Evolutionary conservation across 1,140 invertebrate genomes (phyloP), one percentile per base, ranked within the genome.

Genomic region (Euschistus heros): DNA sequence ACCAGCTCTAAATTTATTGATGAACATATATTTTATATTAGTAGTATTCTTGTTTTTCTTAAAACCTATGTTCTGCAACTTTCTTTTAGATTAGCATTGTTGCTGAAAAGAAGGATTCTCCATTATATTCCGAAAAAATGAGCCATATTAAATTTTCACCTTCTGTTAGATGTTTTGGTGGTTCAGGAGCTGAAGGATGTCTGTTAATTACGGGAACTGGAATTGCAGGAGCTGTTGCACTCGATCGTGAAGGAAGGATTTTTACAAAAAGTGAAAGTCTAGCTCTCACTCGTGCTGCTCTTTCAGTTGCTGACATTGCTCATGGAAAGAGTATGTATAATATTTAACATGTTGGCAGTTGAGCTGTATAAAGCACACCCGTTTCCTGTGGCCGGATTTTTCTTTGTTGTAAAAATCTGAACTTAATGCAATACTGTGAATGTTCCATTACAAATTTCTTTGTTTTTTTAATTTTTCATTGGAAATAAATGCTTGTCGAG

Each of bases 111-210:
- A 91, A 92, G 71, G 90, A 94, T 68, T 84, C 80, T 68, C 75
- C 82, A 4, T 81, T 85, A 13, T 94, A 94, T 73, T 83, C 80
- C 62, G 94, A 96, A 47, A 94, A 93, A 74, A 93, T 94, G 72
- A 84, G 83, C 70, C 79, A 89, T 72, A 73, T 86, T 15, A 80
- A 85, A 63, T 87, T 89, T 72, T 80, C 82, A 14, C 89, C 92
- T 55, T 90, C 90, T 0, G 82, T 95, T 0, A 83, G 87, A 72
- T 86, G 90, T 69, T 94, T 94, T 77, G 94, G 91, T 1, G 87
- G 89, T 24, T 82, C 86, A 68, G 84, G 90, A 8, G 78, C 85
- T 20, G 88, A 89, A 73, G 93, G 94, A 0, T 89, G 84, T 70
- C 74, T 92, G 33, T 78, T 91, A 27, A 81, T 96, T 22, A 90